A percentile compares a stretch with the other conserved stretches of the same genome.
phyloP scores from a whole-genome alignment of 2,797 vertebrate genomes.

The Acropternis orthonyx region DNA sequence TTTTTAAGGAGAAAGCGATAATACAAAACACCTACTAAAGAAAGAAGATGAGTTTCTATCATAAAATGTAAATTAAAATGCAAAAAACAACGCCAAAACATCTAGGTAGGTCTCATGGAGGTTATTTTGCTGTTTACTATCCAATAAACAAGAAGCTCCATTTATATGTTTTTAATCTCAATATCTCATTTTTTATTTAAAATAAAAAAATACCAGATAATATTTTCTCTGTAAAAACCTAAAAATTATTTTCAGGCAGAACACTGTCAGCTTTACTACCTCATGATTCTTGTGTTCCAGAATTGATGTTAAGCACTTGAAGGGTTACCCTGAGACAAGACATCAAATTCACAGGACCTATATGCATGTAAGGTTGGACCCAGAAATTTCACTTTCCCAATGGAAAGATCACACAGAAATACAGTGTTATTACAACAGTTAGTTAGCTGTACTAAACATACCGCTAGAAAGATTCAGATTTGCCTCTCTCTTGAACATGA shows the following conservation, averaged over 20 bases:
- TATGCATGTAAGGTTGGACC: background rate
- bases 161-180: background rate
- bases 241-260: background rate
- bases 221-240: background rate
- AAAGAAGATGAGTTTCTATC: background rate
- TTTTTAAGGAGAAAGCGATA: background rate
- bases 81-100: background rate
- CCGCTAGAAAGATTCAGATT: background rate
- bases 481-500: background rate
- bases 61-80: background rate
- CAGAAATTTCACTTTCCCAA: background rate
- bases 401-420: background rate
- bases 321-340: background rate
- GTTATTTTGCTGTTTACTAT: background rate
- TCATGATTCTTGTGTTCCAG: background rate
- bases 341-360: background rate
- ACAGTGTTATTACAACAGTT: background rate
- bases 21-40: background rate
- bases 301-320: background rate
- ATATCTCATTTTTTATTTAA: background rate
- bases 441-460: background rate
- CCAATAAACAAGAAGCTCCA: background rate
- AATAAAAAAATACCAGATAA: background rate
- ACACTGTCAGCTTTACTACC: background rate
- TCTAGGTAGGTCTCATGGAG: background rate